Evolutionary conservation across 2,797 vertebrate genomes (phyloP).

Genomic region (Arctocebus calabarensis): DNA sequence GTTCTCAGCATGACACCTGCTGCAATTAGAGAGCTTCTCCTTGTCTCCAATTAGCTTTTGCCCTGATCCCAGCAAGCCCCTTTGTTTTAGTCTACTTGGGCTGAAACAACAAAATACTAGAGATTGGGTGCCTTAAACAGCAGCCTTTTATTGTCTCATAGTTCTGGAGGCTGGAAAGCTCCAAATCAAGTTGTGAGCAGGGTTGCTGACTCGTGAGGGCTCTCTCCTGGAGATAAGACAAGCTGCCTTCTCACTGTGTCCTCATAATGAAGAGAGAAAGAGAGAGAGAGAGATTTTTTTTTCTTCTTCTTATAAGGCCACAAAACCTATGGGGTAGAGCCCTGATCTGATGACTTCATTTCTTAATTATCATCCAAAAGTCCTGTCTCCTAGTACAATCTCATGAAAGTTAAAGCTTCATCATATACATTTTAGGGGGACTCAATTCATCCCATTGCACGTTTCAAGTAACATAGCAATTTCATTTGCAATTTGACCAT

Average conservation of each 20-base stretch:
- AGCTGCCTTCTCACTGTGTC: background rate
- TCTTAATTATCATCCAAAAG: background rate
- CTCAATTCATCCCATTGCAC: background rate
- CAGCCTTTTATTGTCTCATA: background rate
- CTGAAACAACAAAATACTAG: background rate
- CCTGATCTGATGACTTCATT: background rate
- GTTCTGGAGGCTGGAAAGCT: background rate
- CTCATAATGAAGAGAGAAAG: background rate
- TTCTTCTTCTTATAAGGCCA: background rate
- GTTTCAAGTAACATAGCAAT: background rate
- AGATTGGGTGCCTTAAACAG: background rate
- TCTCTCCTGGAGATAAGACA: background rate
- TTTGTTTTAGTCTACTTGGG: background rate
- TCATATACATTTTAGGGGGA: background rate
- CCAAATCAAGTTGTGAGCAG: background rate
- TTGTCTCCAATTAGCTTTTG: background rate
- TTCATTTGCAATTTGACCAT: background rate
- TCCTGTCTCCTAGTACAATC: background rate
- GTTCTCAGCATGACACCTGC: background rate
- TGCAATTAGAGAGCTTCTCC: background rate
- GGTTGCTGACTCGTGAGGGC: background rate
- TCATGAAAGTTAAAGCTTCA: too few species aligned
- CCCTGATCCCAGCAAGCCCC: fast-evolving
- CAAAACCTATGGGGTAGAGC: too few species aligned
- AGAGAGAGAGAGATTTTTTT: background rate